These are phyloP conservation scores for Chrysolina haemoptera DNA, from an alignment of 2,888 invertebrate species.

Conservation along the genomic window DNA sequence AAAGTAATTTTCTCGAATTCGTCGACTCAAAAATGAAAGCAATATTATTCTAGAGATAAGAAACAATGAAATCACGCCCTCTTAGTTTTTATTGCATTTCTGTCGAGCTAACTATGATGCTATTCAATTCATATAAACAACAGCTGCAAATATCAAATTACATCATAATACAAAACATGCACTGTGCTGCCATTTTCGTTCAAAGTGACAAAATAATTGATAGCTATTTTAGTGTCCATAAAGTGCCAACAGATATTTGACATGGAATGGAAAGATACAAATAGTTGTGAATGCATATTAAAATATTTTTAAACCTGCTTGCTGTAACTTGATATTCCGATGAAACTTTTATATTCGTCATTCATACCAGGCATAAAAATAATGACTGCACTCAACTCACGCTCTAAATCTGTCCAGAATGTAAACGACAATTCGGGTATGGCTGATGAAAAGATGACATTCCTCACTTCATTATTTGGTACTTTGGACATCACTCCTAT, in stretches of 20 bases:
- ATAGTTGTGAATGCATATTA: conserved; percentile 33
- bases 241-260: conserved; percentile 45
- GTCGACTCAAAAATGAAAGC: too few relatives aligned
- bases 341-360: conserved; percentile 37
- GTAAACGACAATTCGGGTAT: conserved; percentile 38
- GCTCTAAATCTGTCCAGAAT: conserved; percentile 33
- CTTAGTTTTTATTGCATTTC: conserved; percentile 1
- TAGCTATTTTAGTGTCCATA: conserved; percentile 44
- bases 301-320: conserved; percentile 34
- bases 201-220: conserved; percentile 42
- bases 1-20: too few relatives aligned
- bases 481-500: too few relatives aligned
- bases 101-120: not conserved
- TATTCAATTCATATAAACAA: conserved; percentile 1
- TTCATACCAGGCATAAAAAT: conserved; percentile 33
- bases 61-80: not conserved
- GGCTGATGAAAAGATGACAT: conserved; percentile 37
- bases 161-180: conserved; percentile 1
- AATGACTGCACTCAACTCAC: conserved; percentile 32
- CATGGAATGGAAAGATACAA: conserved; percentile 33
- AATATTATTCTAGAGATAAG: too few relatives aligned
- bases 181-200: conserved; percentile 30
- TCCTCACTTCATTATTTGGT: conserved; percentile 14
- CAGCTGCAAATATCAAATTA: conserved; percentile 21
- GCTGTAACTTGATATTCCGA: conserved; percentile 25